Evolutionary conservation across 37 sponge, comb jelly and placozoan genomes (phyloP).

Genomic region (Chondrilla cf. caribensis): DNA sequence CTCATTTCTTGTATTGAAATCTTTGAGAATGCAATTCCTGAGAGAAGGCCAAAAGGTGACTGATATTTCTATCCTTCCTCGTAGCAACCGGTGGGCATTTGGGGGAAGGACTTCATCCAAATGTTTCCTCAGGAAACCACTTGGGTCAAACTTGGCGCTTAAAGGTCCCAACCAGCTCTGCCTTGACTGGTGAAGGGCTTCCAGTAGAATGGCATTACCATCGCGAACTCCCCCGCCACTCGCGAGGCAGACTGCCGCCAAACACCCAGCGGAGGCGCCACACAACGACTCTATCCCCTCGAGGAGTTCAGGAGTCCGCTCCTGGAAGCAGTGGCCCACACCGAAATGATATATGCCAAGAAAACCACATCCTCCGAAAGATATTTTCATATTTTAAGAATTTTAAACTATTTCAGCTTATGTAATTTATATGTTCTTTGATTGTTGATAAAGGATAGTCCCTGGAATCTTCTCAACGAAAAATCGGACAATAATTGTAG

Average conservation of each 20-base stretch:
- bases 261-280: conserved; percentile 75
- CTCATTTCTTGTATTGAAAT: conserved; percentile 74
- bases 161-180: conserved; percentile 28
- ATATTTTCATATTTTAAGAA: conserved; percentile 50
- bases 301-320: conserved; percentile 62
- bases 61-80: conserved; percentile 44
- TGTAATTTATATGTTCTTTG: too few relatives aligned
- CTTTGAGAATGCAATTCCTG: conserved; percentile 58
- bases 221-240: conserved; percentile 2
- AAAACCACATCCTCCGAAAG: conserved; percentile 89
- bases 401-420: too few relatives aligned
- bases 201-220: conserved; percentile 16
- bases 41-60: conserved; percentile 38
- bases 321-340: conserved; percentile 66
- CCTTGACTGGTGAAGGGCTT: too few relatives aligned
- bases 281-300: conserved; percentile 33
- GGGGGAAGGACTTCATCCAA: conserved; percentile 56
- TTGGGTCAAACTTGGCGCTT: conserved; percentile 52
- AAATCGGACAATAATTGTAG: too few relatives aligned
- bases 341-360: conserved; percentile 81
- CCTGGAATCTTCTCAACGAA: too few relatives aligned
- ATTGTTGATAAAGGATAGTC: too few relatives aligned
- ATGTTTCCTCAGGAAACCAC: conserved; percentile 19
- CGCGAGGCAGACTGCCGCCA: conserved; percentile 46
- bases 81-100: conserved; percentile 49